Evolutionary conservation across 2,113 vertebrate genomes (phyloP).

Genomic region (Peromyscus maniculatus): DNA sequence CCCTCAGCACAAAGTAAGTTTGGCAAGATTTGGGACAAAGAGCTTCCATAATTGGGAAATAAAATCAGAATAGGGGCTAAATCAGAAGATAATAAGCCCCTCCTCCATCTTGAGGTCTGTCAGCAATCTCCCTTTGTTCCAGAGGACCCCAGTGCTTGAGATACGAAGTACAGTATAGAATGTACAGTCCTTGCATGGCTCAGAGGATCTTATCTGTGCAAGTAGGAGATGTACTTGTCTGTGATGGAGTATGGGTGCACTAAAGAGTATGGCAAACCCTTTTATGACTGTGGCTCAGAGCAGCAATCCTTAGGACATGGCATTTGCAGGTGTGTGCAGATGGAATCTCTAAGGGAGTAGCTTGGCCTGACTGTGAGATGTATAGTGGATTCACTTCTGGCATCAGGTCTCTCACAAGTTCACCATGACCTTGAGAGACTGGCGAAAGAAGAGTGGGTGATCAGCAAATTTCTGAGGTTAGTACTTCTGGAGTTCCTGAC

Average conservation of each 20-base stretch:
- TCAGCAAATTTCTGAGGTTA: background rate
- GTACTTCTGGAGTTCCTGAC: background rate
- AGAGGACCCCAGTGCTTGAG: background rate
- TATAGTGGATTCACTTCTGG: background rate
- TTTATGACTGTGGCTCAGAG: background rate
- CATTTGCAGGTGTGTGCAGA: background rate
- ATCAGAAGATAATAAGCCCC: background rate
- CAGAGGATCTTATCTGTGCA: background rate
- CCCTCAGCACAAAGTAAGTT: background rate
- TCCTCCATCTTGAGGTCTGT: background rate
- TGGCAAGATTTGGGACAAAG: background rate
- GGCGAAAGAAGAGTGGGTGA: background rate
- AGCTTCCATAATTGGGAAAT: background rate
- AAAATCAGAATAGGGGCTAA: background rate
- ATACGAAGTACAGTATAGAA: background rate
- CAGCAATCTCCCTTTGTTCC: background rate
- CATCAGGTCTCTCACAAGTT: background rate
- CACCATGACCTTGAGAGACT: background rate
- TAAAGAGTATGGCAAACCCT: background rate
- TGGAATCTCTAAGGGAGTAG: background rate
- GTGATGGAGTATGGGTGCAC: background rate
- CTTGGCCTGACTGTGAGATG: background rate
- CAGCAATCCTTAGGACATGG: background rate
- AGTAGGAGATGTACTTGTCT: background rate
- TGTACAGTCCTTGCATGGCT: background rate